A percentile compares a stretch with the other conserved stretches of the same genome.
These are phyloP conservation scores for Cynopterus brachyotis DNA, from an alignment of 2,113 vertebrate species.

Conservation along the genomic window DNA sequence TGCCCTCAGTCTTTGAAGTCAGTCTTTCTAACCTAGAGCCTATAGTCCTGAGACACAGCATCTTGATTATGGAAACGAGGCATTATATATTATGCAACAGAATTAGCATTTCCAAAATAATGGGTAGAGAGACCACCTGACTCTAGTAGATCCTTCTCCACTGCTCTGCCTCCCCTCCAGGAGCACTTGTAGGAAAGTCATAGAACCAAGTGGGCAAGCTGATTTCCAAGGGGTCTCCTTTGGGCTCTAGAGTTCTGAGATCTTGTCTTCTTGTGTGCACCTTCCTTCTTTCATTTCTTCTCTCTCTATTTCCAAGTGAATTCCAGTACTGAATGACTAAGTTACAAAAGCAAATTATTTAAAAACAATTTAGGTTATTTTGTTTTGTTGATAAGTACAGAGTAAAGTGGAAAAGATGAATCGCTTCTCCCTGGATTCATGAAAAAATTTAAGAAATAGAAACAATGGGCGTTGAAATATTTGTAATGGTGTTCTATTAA, in stretches of 20 bases:
- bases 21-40: background rate
- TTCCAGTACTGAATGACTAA: background rate
- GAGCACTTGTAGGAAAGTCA: background rate
- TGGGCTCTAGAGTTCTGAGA: background rate
- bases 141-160: background rate
- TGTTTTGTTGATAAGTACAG: slow-evolving; percentile 9
- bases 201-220: background rate
- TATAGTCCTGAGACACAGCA: background rate
- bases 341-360: background rate
- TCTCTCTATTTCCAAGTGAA: background rate
- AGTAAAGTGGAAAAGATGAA: background rate
- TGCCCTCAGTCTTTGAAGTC: background rate
- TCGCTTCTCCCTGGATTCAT: background rate
- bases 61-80: background rate
- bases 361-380: slow-evolving; percentile 27
- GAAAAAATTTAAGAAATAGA: background rate
- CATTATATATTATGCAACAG: background rate
- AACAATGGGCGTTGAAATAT: background rate
- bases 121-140: background rate
- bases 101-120: background rate
- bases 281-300: background rate
- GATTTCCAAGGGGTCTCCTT: background rate
- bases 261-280: background rate
- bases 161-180: background rate
- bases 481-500: background rate